Base-by-base conservation (phyloP, 2,888 invertebrate species). In the Scrobipalpa costella region DNA sequence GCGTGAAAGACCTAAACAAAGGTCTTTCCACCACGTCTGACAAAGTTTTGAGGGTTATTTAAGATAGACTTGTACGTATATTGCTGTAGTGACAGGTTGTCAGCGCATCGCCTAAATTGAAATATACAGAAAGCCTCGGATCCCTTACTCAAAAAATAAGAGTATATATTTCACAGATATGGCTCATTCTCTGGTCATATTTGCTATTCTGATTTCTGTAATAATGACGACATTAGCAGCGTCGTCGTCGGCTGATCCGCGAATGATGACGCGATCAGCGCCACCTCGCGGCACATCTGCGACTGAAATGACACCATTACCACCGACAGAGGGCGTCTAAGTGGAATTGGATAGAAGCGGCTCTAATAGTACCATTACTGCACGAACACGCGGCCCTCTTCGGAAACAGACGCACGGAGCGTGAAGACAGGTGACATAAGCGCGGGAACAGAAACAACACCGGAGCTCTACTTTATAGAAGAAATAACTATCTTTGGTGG, bases 251-350 rank as follows among this genome's bases (percentile, higher is more conserved):
- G 19, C 33, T 55, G 62, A 62, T 62, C 36, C 40, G 40, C 40
- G 44, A 40, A 62, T 62, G 55, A 62, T 61, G 61, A 61, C 61
- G 50, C n/a, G 17, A 61, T 62, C 38, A 61, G 33, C 27, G 15
- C 33, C 50, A 11, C 13, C 49, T 13, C 47, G 7, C 21, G 27
- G 2, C 27, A 27, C 27, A 21, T 17, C 27, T 33, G 52, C 52
- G 8, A 7, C 33, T 27, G 52, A 55, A 27, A 55, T 21, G 27
- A 55, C 52, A n/a, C 52, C 27, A 55, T 55, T 55, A 55, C 2
- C 33, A 21, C 33, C 52, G n/a, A 13, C 27, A 55, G 52, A 19
- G 17, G 49, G 49, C 52, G 52, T 55, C 33, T 55, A 55, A 55
- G 27, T 55, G 11, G 27, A 27, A 55, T 55, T 13, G 52, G 33